A percentile compares a stretch with the other conserved stretches of the same genome.
phyloP scores from a whole-genome alignment of 92 coral and sea anemone genomes.

The Montipora capitata region DNA sequence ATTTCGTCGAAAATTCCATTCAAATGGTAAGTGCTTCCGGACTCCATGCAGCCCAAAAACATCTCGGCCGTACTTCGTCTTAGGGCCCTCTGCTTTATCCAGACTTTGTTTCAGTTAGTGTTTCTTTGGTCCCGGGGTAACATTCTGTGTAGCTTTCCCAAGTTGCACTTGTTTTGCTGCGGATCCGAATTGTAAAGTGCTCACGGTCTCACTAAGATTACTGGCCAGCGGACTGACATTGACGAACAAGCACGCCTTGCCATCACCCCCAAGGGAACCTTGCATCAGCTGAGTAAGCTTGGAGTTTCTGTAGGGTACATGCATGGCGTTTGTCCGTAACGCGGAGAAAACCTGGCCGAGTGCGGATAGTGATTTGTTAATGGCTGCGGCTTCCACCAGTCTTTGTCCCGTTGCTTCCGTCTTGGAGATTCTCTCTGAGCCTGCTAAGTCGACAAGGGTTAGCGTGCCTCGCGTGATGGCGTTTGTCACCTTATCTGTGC shows the following conservation, averaged over 20 bases:
- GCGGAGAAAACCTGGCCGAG: slow-evolving; percentile 93
- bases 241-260: slow-evolving; percentile 93
- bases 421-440: slow-evolving; percentile 93
- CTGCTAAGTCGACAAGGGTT: slow-evolving; percentile 92
- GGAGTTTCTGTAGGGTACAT: slow-evolving; percentile 93
- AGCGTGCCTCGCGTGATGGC: slow-evolving; percentile 88
- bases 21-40: no score
- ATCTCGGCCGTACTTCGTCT: no score
- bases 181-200: slow-evolving; percentile 91
- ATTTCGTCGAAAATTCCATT: no score
- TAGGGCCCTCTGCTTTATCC: neutral
- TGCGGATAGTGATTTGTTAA: slow-evolving; percentile 92
- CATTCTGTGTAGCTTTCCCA: slow-evolving; percentile 89
- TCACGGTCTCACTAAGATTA: slow-evolving; percentile 86
- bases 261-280: slow-evolving; percentile 92
- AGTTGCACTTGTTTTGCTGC: slow-evolving; percentile 91
- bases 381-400: slow-evolving; percentile 94
- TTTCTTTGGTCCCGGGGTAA: slow-evolving; percentile 69
- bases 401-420: slow-evolving; percentile 95
- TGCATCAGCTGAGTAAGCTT: slow-evolving; percentile 92
- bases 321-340: slow-evolving; percentile 90
- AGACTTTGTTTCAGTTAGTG: neutral
- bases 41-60: no score
- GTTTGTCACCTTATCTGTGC: slow-evolving; percentile 84
- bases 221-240: slow-evolving; percentile 88